Conservation (phyloP, 2,113 vertebrate species). For the Chitala chitala region DNA sequence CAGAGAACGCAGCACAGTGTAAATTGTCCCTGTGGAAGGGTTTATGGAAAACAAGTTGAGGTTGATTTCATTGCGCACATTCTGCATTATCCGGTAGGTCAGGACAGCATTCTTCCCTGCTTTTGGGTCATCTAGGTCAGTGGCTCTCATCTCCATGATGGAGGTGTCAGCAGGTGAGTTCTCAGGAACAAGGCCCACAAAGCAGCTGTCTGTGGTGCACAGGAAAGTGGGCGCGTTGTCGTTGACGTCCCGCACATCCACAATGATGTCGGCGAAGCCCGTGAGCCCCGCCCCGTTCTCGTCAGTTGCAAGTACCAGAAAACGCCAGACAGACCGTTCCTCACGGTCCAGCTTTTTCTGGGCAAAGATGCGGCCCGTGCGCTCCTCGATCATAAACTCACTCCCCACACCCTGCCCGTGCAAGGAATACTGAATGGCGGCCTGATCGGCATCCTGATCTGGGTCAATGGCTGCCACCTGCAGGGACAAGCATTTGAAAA, state of each 20-base stretch:
- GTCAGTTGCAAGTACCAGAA: constrained; percentile 78
- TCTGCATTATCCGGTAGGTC: constrained; percentile 77
- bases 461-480: constrained; percentile 81
- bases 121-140: constrained; percentile 77
- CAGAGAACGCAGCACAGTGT: constrained; percentile 68
- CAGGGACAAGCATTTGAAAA: background rate
- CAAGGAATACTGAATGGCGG: constrained; percentile 70
- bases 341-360: constrained; percentile 71
- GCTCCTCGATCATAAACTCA: constrained; percentile 74
- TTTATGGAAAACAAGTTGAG: constrained; percentile 79
- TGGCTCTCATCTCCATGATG: constrained; percentile 79
- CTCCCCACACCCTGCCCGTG: constrained; percentile 74
- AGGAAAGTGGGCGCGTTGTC: constrained; percentile 77
- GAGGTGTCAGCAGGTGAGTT: constrained; percentile 74
- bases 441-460: constrained; percentile 74
- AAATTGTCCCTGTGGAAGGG: constrained; percentile 70
- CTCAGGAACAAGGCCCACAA: constrained; percentile 68
- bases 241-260: constrained; percentile 74
- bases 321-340: constrained; percentile 67
- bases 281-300: constrained; percentile 76
- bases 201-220: constrained; percentile 68
- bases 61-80: constrained; percentile 77
- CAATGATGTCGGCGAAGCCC: constrained; percentile 79
- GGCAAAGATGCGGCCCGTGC: constrained; percentile 65
- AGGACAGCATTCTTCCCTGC: constrained; percentile 67